These are phyloP conservation scores for Drosophila histrio DNA, from an alignment of 2,888 invertebrate species.

Conservation along the genomic window DNA sequence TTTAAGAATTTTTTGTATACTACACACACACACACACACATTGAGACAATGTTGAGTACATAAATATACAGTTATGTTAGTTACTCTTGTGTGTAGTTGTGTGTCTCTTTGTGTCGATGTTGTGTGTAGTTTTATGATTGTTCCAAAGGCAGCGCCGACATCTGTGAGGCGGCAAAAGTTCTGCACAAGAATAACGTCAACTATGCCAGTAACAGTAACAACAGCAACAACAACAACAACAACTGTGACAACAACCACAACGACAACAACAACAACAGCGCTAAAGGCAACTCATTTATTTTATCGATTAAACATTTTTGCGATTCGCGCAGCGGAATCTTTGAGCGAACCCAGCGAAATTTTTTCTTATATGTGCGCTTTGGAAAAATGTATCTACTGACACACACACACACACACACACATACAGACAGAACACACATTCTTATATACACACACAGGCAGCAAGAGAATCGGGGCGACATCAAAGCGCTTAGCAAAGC, in stretches of 20 bases:
- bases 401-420: conserved; percentile 57
- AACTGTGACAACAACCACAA: conserved; percentile 29
- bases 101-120: conserved; percentile 24
- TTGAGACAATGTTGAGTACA: conserved; percentile 46
- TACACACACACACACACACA: neutral
- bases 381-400: conserved; percentile 74
- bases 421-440: conserved; percentile 24
- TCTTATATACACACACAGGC: conserved; percentile 17
- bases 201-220: conserved; percentile 53
- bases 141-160: conserved; percentile 51
- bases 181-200: conserved; percentile 70
- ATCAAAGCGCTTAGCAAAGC: conserved; percentile 69
- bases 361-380: conserved; percentile 56
- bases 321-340: conserved; percentile 80
- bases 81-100: conserved; percentile 14
- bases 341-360: conserved; percentile 61
- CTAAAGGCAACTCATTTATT: conserved; percentile 80
- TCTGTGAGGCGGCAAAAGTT: conserved; percentile 58
- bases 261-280: conserved; percentile 39
- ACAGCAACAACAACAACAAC: conserved; percentile 17
- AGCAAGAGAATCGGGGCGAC: conserved; percentile 54
- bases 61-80: conserved; percentile 58
- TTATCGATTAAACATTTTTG: conserved; percentile 83
- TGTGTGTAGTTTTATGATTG: conserved; percentile 55
- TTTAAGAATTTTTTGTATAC: conserved; percentile 45